A percentile compares a stretch with the other conserved stretches of the same genome.
Conservation (phyloP, 2,888 invertebrate species). For the Meiosimyza decipiens region DNA sequence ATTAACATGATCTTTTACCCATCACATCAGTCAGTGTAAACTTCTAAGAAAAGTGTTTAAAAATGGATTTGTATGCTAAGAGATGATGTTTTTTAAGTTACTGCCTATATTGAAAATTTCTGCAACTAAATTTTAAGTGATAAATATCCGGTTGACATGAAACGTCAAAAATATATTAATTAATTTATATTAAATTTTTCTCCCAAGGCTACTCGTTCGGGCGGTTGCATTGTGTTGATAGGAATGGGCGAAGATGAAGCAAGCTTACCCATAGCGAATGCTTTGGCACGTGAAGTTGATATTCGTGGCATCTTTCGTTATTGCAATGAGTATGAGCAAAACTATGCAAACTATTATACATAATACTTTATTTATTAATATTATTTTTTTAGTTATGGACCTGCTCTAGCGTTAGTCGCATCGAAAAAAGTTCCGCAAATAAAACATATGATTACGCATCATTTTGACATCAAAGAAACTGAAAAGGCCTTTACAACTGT, state of each 20-base stretch:
- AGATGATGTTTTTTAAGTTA: neutral
- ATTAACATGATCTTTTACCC: too few species aligned
- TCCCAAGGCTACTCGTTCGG: conserved; percentile 83
- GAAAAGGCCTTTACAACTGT: conserved; percentile 86
- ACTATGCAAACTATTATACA: neutral
- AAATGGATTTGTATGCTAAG: conserved; percentile 54
- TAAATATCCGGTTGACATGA: too few species aligned
- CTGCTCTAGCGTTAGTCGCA: conserved; percentile 81
- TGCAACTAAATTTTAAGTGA: too few species aligned
- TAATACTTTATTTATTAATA: neutral
- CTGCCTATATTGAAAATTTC: conserved; percentile 1
- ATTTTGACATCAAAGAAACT: conserved; percentile 82
- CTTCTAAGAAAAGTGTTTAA: too few species aligned
- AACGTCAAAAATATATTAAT: too few species aligned
- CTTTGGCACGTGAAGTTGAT: conserved; percentile 87
- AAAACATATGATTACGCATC: conserved; percentile 87
- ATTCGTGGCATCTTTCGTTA: conserved; percentile 94
- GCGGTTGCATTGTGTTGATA: conserved; percentile 87
- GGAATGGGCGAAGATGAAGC: conserved; percentile 87
- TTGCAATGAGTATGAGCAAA: conserved; percentile 78
- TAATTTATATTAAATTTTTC: neutral
- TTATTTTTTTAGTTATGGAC: conserved; percentile 72
- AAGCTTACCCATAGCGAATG: conserved; percentile 83
- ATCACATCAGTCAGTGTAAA: too few species aligned
- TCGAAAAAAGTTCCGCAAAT: conserved; percentile 78